phyloP scores from a whole-genome alignment of 2,888 invertebrate genomes.

The Campoplex nolae region DNA sequence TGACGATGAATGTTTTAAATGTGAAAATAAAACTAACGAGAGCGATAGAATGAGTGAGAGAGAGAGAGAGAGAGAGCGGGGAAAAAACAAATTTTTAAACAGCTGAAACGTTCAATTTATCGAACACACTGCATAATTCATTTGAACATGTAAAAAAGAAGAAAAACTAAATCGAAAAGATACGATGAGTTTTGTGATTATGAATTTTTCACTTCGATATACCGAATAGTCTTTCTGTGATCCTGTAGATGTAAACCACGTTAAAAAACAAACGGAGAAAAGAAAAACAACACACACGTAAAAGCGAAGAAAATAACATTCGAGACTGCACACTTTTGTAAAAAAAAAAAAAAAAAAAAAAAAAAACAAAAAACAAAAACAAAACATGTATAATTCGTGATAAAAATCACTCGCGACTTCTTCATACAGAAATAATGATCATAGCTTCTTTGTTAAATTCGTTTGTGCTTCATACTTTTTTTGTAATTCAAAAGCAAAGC shows the following conservation, averaged over 20 bases:
- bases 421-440: conserved; percentile 43
- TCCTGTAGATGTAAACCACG: conserved; percentile 77
- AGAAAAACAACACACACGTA: neutral
- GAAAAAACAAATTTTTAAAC: conserved; percentile 46
- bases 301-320: conserved; percentile 35
- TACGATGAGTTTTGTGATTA: conserved; percentile 62
- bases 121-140: conserved; percentile 45
- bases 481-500: conserved; percentile 15
- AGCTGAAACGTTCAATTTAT: conserved; percentile 59
- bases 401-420: conserved; percentile 39
- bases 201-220: conserved; percentile 69
- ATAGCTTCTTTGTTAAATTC: conserved; percentile 52
- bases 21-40: conserved; percentile 8
- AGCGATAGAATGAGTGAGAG: conserved; percentile 28
- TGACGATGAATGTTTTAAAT: conserved; percentile 28
- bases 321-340: conserved; percentile 71
- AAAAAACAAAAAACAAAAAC: no score
- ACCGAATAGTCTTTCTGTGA: conserved; percentile 78
- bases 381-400: conserved; percentile 47
- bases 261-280: neutral
- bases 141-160: conserved; percentile 27
- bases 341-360: conserved; percentile 48
- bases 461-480: conserved; percentile 57
- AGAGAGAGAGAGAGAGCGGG: conserved; percentile 34
- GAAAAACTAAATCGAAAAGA: conserved; percentile 24